Evolutionary conservation across 1,140 invertebrate genomes (phyloP), one percentile per base, ranked within the genome.

Genomic region (Pseudobourletiella spinata): DNA sequence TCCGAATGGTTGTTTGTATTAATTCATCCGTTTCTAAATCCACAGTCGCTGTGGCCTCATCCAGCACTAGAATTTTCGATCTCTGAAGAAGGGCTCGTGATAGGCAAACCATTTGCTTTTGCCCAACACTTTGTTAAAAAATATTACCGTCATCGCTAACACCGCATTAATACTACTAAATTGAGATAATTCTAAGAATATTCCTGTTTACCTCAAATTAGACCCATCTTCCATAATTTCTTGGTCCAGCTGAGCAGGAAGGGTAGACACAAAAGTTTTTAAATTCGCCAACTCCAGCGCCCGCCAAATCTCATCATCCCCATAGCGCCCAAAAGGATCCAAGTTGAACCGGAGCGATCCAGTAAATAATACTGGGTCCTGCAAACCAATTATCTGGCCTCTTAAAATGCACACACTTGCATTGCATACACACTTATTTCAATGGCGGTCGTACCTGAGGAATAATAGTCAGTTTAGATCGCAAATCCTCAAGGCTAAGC

Each of bases 21-120:
- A 95, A 81, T 76, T 93, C 89, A 75, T 95, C 92, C 0, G 89
- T 93, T 81, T 92, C 89, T 50, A 91, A 77, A 80, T 95, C 92
- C 20, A 80, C 76, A 51, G 79, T 78, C 16, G 79, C 78, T 22
- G 79, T 80, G 1, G 79, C 79, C 76, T 96, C 91, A 74, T 95
- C 92, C 59, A 96, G 79, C 59, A 96, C 82, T 20, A 96, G 79
- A 50, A 97, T 84, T 77, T 90, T 90, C 1, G 90, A 91, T 76
- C 93, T 92, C n/a, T 89, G 79, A n/a, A 95, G 78, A 59, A 95
- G 77, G 8, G 91, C 91, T 72, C 91, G 78, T 32, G 88, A 90
- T 68, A 96, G 77, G 72, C 92, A 95, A 42, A 95, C 83, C 20
- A 96, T 77, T 75, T 95, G 92, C 16, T 90, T 77, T 76, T 95